Evolutionary conservation across 2,888 invertebrate species (phyloP), one percentile per base, ranked within the genome.

Genomic region (Drosophila flavopinicola): DNA sequence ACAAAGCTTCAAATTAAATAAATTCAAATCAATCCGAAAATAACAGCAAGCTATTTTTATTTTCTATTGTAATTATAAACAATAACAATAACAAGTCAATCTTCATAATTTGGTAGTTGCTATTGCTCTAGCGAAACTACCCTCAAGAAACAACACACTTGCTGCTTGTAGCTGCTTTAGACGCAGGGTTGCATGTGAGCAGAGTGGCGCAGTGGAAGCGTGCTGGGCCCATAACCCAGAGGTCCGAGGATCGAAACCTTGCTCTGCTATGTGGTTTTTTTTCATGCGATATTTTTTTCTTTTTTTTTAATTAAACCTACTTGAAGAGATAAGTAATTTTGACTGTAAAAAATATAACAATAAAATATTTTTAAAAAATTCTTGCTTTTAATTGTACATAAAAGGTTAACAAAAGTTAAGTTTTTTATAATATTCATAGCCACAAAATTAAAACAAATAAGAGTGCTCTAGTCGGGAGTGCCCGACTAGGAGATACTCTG

Each of bases 151-250:
- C 3, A 4, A 17, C 5, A 13, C 3, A 5, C 3, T 7, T 30
- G 6, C 11, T 1, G 30, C 13, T 13, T 44, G 4, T 30, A 17
- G 1, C 4, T 10, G 27, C 1, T 4, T 49, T 17, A 10, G 44
- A 0, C 54, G 17, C n/a, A 0, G 1, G 1, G 10, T 1, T 1
- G 1, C 1, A 0, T 7, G 23, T 13, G 6, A 75, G 72, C 72
- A 72, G 71, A 72, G 72, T 72, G 72, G 71, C 75, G 72, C 72
- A 72, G 72, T 65, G 72, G 72, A 72, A 72, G 72, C 72, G 72
- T 72, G 75, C 72, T 72, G 75, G 75, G 75, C 72, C 72, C 71
- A 72, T 72, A 72, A 72, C 75, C 72, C 72, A 70, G 72, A 75
- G 72, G 72, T 72, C 72, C 76, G 72, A 72, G 72, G 72, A 71